A percentile compares a stretch with the other conserved stretches of the same genome.
These are phyloP conservation scores for Luperina testacea DNA, from an alignment of 2,888 invertebrate species.

Conservation along the genomic window DNA sequence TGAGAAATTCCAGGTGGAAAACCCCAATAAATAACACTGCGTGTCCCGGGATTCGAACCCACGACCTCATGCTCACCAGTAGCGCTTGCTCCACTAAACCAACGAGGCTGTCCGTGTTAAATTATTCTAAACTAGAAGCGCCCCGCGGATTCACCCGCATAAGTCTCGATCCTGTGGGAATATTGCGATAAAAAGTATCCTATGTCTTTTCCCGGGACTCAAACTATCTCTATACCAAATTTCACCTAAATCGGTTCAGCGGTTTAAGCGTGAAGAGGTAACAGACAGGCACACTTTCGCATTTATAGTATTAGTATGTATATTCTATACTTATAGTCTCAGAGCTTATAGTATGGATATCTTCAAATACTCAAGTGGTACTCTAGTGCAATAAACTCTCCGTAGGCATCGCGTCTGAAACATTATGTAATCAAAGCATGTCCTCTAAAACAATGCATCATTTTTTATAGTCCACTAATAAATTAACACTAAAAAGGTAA, in stretches of 20 bases:
- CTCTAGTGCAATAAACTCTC: constrained; percentile 69
- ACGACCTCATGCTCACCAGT: neutral
- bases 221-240: too few species aligned
- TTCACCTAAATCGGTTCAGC: too few species aligned
- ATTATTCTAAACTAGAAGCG: neutral
- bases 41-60: neutral
- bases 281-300: too few species aligned
- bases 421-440: constrained; percentile 72
- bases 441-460: constrained; percentile 71
- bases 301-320: too few species aligned
- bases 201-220: too few species aligned
- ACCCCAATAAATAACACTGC: neutral
- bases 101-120: neutral
- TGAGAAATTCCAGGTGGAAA: neutral
- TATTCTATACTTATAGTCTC: too few species aligned
- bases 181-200: too few species aligned
- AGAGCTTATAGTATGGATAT: neutral
- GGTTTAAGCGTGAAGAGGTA: too few species aligned
- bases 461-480: constrained; percentile 75
- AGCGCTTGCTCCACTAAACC: neutral
- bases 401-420: constrained; percentile 45
- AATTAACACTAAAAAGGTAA: constrained; percentile 76
- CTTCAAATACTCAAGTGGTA: constrained; percentile 5
- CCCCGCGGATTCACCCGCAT: too few species aligned
- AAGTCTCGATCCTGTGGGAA: too few species aligned